phyloP scores from a whole-genome alignment of 2,888 invertebrate species.

The Caenorhabditis angaria region DNA sequence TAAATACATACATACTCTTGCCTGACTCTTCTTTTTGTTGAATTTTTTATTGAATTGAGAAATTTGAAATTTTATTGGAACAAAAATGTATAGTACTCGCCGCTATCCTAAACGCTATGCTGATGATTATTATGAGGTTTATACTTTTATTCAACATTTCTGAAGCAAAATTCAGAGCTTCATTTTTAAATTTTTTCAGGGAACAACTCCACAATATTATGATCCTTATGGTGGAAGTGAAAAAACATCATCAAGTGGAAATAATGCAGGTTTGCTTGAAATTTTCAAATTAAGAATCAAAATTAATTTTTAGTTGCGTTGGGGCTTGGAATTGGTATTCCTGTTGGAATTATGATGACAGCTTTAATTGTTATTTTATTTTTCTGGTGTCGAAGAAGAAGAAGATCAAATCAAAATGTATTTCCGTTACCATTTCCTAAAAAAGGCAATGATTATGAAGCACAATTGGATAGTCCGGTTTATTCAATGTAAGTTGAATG shows the following conservation, averaged over 20 bases:
- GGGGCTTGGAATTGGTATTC: constrained; percentile 48
- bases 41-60: no score
- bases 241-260: constrained; percentile 5
- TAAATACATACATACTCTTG: neutral
- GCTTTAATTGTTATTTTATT: constrained; percentile 30
- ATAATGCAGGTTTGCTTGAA: constrained; percentile 15
- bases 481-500: constrained; percentile 31
- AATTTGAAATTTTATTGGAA: no score
- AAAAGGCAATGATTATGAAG: constrained; percentile 39
- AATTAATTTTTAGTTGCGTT: constrained; percentile 38
- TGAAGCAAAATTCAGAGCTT: neutral
- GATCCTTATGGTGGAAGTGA: constrained; percentile 38
- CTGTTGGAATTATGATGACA: constrained; percentile 35
- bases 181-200: constrained; percentile 14
- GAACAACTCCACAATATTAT: constrained; percentile 37
- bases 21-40: no score
- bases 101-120: no score
- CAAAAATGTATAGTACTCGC: no score
- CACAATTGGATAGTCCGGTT: constrained; percentile 43
- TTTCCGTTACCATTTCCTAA: constrained; percentile 44
- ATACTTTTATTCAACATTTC: no score
- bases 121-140: neutral
- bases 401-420: constrained; percentile 18
- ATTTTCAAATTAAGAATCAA: neutral
- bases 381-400: constrained; percentile 33